Base-by-base conservation (phyloP, 2,113 vertebrate species). In the Nibea coibor region DNA sequence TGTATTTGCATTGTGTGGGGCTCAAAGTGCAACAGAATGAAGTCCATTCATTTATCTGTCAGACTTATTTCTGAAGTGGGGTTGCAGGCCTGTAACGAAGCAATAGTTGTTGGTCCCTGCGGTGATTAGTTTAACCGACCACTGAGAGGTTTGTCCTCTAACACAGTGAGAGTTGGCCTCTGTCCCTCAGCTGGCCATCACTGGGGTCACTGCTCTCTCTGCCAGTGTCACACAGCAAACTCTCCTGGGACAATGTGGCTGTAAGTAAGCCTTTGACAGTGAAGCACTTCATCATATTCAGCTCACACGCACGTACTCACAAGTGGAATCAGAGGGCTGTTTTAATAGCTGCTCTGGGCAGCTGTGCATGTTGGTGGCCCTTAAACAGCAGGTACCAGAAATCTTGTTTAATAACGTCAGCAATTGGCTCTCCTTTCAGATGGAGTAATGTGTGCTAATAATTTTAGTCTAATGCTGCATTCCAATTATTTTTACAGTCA, bases 111-210 rank as follows among this genome's bases (percentile, higher is more conserved):
- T n/a, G 45, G 69, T 93, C 84, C 90, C 90, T 72, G 74, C 43
- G 83, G 93, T 91, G 91, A 90, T 93, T 92, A 92, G 89, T 91
- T 90, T 92, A 92, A 92, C 86, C 76, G 84, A 88, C 88, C 92
- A 85, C 87, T 80, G 87, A 90, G 86, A 89, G 87, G 82, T 91
- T 88, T 89, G 90, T 89, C 90, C 88, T 90, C 85, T 72, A 87
- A 69, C 81, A 77, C 87, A 84, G 80, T 39, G 54, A 87, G 83
- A 85, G 70, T 24, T 69, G 77, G 75, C 62, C 83, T 79, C 61
- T 59, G 84, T 86, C 84, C 89, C 84, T 90, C 86, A 74, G 85
- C 78, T 76, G 72, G 84, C 69, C 91, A 71, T 87, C 74, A 80
- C 80, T 28, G 71, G 85, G 91, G 86, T 88, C 87, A 82, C 61